Conservation (phyloP, 2,113 vertebrate species). For the Vicugna pacos region DNA sequence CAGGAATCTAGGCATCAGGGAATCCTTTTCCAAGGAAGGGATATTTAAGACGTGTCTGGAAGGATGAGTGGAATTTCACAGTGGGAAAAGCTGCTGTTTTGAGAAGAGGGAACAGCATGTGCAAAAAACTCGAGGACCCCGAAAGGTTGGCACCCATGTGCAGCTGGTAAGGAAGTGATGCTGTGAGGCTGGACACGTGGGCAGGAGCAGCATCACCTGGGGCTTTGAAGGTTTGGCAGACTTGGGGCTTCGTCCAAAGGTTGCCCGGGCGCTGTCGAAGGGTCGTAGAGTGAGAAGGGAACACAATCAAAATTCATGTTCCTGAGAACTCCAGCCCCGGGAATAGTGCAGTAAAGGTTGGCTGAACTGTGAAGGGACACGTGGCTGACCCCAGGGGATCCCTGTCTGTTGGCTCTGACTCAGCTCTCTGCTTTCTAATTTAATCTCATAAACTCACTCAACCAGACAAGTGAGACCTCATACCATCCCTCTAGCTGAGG, state of each 20-base stretch:
- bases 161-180: neutral
- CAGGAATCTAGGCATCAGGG: neutral
- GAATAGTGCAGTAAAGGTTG: no score
- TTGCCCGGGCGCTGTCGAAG: no score
- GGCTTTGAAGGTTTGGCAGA: neutral
- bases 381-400: neutral
- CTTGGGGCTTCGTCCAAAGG: neutral
- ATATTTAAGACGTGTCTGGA: neutral
- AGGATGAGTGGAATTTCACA: neutral
- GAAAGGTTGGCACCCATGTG: rapidly evolving
- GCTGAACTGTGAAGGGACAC: neutral
- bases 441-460: neutral
- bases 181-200: neutral
- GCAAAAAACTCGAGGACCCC: neutral
- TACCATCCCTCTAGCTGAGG: neutral
- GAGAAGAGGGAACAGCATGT: neutral
- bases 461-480: neutral
- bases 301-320: neutral
- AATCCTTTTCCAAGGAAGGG: neutral
- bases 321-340: neutral
- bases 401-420: no score
- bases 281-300: neutral
- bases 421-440: neutral
- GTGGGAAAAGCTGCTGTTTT: neutral
- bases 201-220: neutral